Conservation (phyloP, 2,113 vertebrate species). For the Gobio gobio region DNA sequence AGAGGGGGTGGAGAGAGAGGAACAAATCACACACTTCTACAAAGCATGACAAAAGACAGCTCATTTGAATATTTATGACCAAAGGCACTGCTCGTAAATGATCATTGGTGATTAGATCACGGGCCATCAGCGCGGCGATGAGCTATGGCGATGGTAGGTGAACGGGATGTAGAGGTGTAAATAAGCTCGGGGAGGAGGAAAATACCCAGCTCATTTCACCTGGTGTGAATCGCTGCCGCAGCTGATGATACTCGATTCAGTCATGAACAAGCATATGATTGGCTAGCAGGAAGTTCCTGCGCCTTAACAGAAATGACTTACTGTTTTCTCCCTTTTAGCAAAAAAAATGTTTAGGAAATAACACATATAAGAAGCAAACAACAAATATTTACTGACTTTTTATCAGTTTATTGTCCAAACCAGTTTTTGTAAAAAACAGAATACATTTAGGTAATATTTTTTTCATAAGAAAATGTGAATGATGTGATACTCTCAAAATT, state of each 20-base stretch:
- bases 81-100: conserved; percentile 61
- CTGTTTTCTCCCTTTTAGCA: neutral
- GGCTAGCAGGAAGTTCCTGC: neutral
- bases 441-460: neutral
- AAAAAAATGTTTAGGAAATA: neutral
- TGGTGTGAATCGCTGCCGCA: conserved; percentile 36
- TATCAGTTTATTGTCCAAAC: neutral
- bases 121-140: conserved; percentile 59
- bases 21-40: conserved; percentile 60
- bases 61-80: conserved; percentile 76
- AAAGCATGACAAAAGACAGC: conserved; percentile 65
- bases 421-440: neutral
- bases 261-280: neutral
- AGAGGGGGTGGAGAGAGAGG: conserved; percentile 58
- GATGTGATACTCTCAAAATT: no score
- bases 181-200: conserved; percentile 45
- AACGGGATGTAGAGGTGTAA: conserved; percentile 46
- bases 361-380: neutral
- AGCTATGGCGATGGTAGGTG: conserved; percentile 53
- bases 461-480: no score
- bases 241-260: neutral
- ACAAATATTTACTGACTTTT: neutral
- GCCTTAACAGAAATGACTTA: neutral
- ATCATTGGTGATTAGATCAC: conserved; percentile 69
- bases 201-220: conserved; percentile 38